Evolutionary conservation across 2,888 invertebrate species (phyloP).

Genomic region (Nowickia ferox): DNA sequence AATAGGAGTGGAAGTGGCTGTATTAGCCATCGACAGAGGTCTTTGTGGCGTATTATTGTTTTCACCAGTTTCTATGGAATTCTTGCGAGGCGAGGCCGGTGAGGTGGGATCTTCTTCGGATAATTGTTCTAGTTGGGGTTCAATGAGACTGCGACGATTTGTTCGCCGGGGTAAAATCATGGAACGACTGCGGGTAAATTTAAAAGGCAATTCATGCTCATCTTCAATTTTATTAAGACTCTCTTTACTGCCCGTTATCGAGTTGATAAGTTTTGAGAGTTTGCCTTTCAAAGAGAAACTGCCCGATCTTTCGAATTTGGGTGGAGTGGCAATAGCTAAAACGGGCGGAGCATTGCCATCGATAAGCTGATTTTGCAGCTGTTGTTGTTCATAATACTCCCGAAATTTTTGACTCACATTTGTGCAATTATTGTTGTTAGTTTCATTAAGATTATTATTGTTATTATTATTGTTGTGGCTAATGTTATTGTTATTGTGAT

Average conservation of each 20-base stretch:
- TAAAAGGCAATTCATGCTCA: constrained; percentile 75
- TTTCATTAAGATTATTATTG: constrained; percentile 73
- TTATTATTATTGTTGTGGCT: constrained; percentile 76
- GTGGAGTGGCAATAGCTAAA: constrained; percentile 67
- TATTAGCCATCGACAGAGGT: background rate
- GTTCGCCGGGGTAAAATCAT: constrained; percentile 81
- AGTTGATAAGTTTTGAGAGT: constrained; percentile 80
- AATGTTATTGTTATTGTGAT: constrained; percentile 79
- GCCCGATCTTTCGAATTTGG: constrained; percentile 82
- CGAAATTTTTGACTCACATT: constrained; percentile 76
- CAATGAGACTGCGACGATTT: constrained; percentile 81
- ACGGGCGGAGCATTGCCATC: constrained; percentile 16
- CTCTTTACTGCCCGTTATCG: constrained; percentile 82
- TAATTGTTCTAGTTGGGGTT: constrained; percentile 82
- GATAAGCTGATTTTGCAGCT: constrained; percentile 65
- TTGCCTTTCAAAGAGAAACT: constrained; percentile 82
- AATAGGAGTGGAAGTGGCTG: constrained; percentile 76
- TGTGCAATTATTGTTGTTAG: constrained; percentile 77
- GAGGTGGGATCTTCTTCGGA: constrained; percentile 81
- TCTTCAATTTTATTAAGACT: constrained; percentile 78
- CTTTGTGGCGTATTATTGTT: constrained; percentile 48
- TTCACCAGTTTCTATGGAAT: constrained; percentile 74
- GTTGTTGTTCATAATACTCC: constrained; percentile 74
- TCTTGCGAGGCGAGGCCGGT: constrained; percentile 78
- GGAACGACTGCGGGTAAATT: constrained; percentile 82